These are phyloP conservation scores for Mesembrinibis cayennensis DNA, from an alignment of 2,113 vertebrate genomes.

Conservation along the genomic window DNA sequence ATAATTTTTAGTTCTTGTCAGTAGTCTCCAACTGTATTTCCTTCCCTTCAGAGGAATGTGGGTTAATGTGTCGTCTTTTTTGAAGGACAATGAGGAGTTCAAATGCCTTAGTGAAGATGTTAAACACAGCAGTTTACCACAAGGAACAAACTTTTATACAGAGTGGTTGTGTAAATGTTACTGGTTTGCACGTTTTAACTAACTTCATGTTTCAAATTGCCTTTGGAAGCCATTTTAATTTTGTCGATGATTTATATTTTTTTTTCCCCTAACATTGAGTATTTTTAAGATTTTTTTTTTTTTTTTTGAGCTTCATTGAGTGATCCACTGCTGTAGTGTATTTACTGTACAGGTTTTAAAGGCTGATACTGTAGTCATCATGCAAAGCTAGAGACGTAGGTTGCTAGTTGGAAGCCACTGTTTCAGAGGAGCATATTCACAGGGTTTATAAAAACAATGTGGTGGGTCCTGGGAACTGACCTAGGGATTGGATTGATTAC, in stretches of 20 bases:
- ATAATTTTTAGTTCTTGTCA: not conserved
- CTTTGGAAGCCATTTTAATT: not conserved
- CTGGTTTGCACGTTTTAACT: not conserved
- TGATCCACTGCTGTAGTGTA: not conserved
- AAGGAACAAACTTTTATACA: too few species aligned
- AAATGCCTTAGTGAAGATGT: not conserved
- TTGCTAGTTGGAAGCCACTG: not conserved
- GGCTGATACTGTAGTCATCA: not conserved
- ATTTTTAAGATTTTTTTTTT: not conserved
- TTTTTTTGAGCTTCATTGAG: not conserved
- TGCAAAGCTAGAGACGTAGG: not conserved
- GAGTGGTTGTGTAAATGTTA: not conserved
- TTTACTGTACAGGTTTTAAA: not conserved
- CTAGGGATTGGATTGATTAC: not conserved
- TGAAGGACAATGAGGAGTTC: not conserved
- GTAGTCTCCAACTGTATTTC: not conserved
- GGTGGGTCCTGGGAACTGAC: not conserved
- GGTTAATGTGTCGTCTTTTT: not conserved
- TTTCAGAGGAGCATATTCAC: not conserved
- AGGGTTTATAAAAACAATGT: not conserved
- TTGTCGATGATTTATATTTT: not conserved
- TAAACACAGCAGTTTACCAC: not conserved
- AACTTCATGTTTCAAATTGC: not conserved
- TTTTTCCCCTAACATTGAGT: not conserved
- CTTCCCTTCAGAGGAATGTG: not conserved